Evolutionary conservation across 2,113 vertebrate species (phyloP).

Genomic region (Pao palembangensis): DNA sequence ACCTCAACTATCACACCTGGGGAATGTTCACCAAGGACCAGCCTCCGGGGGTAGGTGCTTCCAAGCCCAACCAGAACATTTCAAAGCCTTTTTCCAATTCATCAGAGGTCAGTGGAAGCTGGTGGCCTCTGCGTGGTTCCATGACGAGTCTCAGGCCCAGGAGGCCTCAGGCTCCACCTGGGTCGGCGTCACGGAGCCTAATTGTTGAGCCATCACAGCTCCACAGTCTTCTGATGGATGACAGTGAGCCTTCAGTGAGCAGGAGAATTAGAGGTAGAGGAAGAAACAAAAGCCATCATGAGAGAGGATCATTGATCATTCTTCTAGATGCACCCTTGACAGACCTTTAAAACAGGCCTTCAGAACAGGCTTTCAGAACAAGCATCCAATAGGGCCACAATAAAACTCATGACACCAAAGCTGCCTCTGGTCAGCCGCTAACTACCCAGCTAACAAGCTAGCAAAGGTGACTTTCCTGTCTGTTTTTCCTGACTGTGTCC

Average conservation of each 20-base stretch:
- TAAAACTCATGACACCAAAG: too few species aligned
- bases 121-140: constrained; percentile 43
- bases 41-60: constrained; percentile 78
- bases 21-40: constrained; percentile 85
- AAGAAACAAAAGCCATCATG: not conserved
- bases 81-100: too few species aligned
- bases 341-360: too few species aligned
- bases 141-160: constrained; percentile 42
- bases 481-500: not conserved
- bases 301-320: too few species aligned
- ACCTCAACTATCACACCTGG: constrained; percentile 79
- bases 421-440: too few species aligned
- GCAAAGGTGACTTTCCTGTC: not conserved
- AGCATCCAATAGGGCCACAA: too few species aligned
- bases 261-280: constrained; percentile 1
- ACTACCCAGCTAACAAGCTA: too few species aligned
- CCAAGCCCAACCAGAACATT: too few species aligned
- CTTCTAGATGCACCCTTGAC: too few species aligned
- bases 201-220: constrained; percentile 53
- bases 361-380: too few species aligned
- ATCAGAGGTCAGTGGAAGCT: too few species aligned
- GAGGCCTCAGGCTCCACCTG: constrained; percentile 39
- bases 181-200: constrained; percentile 50
- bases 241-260: constrained; percentile 19
- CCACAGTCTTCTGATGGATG: constrained; percentile 49